Base-by-base conservation (phyloP, 2,888 invertebrate species). In the Epirrhoe tristata region DNA sequence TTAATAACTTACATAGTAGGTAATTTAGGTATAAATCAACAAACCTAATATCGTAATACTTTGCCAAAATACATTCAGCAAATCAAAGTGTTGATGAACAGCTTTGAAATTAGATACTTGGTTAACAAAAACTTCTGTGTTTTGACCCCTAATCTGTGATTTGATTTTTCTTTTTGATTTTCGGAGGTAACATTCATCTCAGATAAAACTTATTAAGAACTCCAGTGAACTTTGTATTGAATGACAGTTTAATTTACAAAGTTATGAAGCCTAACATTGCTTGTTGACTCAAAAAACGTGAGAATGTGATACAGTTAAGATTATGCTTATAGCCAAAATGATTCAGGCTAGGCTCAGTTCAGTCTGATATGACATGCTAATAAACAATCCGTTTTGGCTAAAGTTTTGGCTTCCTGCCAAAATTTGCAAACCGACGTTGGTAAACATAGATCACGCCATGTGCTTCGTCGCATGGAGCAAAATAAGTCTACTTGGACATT, bases 321-420 rank as follows among this genome's bases (percentile, higher is more conserved):
- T 6, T 48, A 6, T 46, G n/a, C 10, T 14, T 50, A 50, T 14
- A 24, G 24, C 24, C 3, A 12, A 43, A 62, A 50, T 62, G 34
- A 17, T 51, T 34, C 53, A 65, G 50, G 5, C 48, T 58, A 53
- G 56, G 57, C 66, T 77, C 80, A 78, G 82, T 82, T 81, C 82
- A 82, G 74, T 79, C 80, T 75, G 70, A 77, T 76, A 74, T 70
- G 76, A 74, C 69, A 71, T 66, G 77, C 79, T 81, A 67, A 85
- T 85, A 86, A 86, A 87, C 83, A 84, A 87, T 85, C 86, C 82
- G 80, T 82, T 86, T 84, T 82, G 85, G 82, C 82, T 69, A 80
- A 70, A 73, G 71, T 67, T 31, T 78, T 91, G 91, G 91, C 89
- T 71, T 0, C 4, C 39, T 48, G 81, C 91, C 90, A 91, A 83